Base-by-base conservation (phyloP, 2,797 vertebrate species). In the Sebastes iracundus region DNA sequence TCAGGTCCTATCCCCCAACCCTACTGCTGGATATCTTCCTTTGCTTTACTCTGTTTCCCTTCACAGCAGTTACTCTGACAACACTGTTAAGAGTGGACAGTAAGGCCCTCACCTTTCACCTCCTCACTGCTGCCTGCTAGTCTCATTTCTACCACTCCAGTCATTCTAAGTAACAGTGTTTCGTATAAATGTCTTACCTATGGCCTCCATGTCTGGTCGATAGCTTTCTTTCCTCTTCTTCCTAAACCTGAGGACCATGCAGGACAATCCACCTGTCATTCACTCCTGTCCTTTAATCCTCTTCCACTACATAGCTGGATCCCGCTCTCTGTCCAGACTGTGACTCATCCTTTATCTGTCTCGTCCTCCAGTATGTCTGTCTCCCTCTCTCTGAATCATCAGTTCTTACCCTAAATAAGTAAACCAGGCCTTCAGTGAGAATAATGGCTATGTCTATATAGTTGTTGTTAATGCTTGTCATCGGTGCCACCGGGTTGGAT, bases 281-380 rank as follows among this genome's bases (percentile, higher is more conserved):
- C 61, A 59, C 25, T 62, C 35, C n/a, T 77, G 60, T 7, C 25
- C 73, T 42, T 56, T 62, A 62, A 72, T 68, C 49, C 27, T 61
- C 61, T 59, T 9, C 55, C 23, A 32, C 11, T 11, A 6, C 38
- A 22, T n/a, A 6, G 20, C 71, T 59, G 38, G 4, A 10, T 30
- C 65, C 64, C 28, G 1, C 49, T 52, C 20, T 9, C 28, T 16
- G 1, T 28, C 27, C 2, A 5, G 18, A 14, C 72, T 55, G n/a
- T 82, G 82, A 85, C 70, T 82, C 66, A 75, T 73, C 68, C 67
- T 80, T 70, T 55, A 79, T 77, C 81, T 20, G 38, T 65, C 52
- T 46, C 4, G 32, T 75, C 76, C 82, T 66, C 2, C 32, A n/a
- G 4, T 6, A 27, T 0, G 7, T 32, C 20, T 3, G 27, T 61